Evolutionary conservation across 2,113 vertebrate species (phyloP).

Genomic region (Agapornis roseicollis): DNA sequence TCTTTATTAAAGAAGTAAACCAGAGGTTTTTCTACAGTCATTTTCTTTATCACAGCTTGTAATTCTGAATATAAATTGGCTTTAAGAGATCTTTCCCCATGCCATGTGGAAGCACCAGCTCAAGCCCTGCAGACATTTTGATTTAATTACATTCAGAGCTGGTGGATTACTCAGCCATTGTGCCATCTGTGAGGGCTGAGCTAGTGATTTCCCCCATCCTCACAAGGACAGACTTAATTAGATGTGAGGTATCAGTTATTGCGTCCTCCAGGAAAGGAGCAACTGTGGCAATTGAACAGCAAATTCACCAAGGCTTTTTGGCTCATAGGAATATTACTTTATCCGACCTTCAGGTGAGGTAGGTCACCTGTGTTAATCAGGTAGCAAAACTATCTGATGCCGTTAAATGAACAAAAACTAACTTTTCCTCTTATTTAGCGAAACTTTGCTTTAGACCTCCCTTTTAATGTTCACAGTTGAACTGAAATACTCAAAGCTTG

Average conservation of each 20-base stretch:
- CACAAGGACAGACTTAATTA: conserved; percentile 35
- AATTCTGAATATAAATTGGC: conserved; percentile 33
- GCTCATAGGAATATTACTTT: neutral
- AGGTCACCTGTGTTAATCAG: neutral
- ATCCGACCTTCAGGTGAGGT: neutral
- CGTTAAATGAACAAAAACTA: neutral
- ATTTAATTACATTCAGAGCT: conserved; percentile 59
- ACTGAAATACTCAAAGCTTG: neutral
- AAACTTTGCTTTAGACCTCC: neutral
- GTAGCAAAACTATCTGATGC: neutral
- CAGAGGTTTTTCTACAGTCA: neutral
- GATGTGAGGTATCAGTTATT: neutral
- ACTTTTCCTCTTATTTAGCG: neutral
- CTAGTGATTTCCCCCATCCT: neutral
- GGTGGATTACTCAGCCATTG: conserved; percentile 44
- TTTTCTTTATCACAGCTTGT: neutral
- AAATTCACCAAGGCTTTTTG: neutral
- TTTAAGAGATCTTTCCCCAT: conserved; percentile 41
- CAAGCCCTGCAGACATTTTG: conserved; percentile 40
- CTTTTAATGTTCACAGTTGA: neutral
- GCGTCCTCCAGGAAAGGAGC: neutral
- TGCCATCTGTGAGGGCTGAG: conserved; percentile 30
- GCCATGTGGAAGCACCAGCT: conserved; percentile 3
- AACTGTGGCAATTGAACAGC: neutral
- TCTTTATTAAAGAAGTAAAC: neutral